Percentiles rank a stretch among this genome's conserved stretches.
These are phyloP conservation scores for Mesopsocus fuscifrons DNA, from an alignment of 2,888 invertebrate genomes.

Conservation along the genomic window DNA sequence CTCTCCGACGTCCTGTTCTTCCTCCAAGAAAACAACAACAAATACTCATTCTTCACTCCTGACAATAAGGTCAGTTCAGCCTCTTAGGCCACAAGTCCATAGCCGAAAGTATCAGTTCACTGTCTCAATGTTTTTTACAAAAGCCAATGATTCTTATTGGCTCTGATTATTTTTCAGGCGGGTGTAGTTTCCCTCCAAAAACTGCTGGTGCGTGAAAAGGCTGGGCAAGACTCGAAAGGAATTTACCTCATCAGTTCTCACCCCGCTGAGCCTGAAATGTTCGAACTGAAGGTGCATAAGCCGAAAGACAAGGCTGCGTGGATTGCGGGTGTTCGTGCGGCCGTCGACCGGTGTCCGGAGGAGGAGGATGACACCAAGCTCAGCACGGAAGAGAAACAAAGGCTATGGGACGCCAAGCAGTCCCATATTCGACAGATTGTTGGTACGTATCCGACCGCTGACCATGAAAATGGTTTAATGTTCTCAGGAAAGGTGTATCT, in stretches of 20 bases:
- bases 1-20: constrained; percentile 85
- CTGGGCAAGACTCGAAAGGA: constrained; percentile 71
- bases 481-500: too few species aligned
- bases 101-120: too few species aligned
- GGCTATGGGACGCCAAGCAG: constrained; percentile 54
- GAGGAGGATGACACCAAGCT: constrained; percentile 44
- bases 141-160: too few species aligned
- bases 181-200: constrained; percentile 86
- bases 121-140: too few species aligned
- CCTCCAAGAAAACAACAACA: constrained; percentile 78
- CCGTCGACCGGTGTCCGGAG: constrained; percentile 72
- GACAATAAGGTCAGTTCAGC: constrained; percentile 68
- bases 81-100: too few species aligned
- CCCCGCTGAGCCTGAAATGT: constrained; percentile 88
- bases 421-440: constrained; percentile 63
- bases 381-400: constrained; percentile 59
- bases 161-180: constrained; percentile 54
- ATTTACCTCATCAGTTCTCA: constrained; percentile 87
- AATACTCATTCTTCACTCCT: constrained; percentile 74
- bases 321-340: constrained; percentile 69
- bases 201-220: constrained; percentile 81
- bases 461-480: too few species aligned
- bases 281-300: constrained; percentile 69
- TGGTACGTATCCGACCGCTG: constrained; percentile 39
- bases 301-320: constrained; percentile 79